These are phyloP conservation scores for Hiodon tergisus DNA, from an alignment of 2,113 vertebrate species.

Conservation along the genomic window DNA sequence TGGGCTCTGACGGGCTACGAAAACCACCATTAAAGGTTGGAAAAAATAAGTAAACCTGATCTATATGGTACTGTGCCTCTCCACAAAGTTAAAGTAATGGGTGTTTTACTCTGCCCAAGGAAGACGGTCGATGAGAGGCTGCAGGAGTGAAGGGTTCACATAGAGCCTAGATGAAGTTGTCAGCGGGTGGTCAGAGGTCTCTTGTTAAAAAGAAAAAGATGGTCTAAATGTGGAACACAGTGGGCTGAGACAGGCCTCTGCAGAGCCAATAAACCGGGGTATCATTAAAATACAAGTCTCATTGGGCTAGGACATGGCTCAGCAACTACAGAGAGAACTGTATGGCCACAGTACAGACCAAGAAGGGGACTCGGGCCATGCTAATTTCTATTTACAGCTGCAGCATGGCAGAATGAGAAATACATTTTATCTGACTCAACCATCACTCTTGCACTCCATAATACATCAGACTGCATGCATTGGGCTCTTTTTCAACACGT, in stretches of 20 bases:
- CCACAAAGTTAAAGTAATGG: not conserved
- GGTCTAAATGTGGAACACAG: slow-evolving; percentile 15
- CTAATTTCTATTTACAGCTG: not conserved
- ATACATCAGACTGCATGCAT: not conserved
- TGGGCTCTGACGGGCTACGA: too few relatives aligned
- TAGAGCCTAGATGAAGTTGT: slow-evolving; percentile 11
- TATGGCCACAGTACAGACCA: not conserved
- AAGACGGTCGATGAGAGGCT: not conserved
- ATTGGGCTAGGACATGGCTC: not conserved
- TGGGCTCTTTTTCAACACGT: too few relatives aligned
- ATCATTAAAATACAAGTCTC: not conserved
- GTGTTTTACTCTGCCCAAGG: slow-evolving; percentile 6
- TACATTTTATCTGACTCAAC: not conserved
- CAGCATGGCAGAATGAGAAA: not conserved
- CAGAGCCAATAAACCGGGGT: not conserved
- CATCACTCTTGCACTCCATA: not conserved
- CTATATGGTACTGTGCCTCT: not conserved
- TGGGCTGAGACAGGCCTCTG: not conserved
- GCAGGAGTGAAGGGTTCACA: slow-evolving; percentile 6
- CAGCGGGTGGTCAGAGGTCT: slow-evolving; percentile 18
- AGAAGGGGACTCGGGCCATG: not conserved
- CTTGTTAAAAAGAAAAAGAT: slow-evolving; percentile 16
- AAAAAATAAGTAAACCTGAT: not conserved
- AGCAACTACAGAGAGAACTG: not conserved
- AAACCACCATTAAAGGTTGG: not conserved